Conservation (phyloP, 2,888 invertebrate species). For the Alloscopus bannaensis region DNA sequence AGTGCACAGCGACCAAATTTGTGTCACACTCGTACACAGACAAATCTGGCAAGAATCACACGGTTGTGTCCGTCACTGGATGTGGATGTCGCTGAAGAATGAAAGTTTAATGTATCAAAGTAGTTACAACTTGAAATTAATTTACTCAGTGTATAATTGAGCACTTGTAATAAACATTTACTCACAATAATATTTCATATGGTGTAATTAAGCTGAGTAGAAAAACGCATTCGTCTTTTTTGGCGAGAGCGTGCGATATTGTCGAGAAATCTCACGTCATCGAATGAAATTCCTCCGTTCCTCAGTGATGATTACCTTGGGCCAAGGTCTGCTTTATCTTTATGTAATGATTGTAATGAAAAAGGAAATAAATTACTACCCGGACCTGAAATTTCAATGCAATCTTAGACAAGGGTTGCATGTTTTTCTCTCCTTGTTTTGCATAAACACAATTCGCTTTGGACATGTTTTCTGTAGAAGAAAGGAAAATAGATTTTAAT, state of each 20-base stretch:
- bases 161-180: no score
- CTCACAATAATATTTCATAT: no score
- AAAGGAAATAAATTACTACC: slow-evolving; percentile 55
- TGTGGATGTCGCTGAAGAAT: slow-evolving; percentile 68
- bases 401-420: slow-evolving; percentile 20
- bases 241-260: no score
- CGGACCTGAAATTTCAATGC: slow-evolving; percentile 49
- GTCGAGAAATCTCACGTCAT: no score
- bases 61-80: slow-evolving; percentile 65
- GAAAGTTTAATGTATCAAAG: neutral
- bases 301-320: slow-evolving; percentile 52
- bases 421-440: slow-evolving; percentile 32
- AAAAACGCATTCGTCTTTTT: no score
- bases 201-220: no score
- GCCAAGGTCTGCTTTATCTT: slow-evolving; percentile 50
- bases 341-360: slow-evolving; percentile 13
- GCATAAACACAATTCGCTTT: slow-evolving; percentile 12
- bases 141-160: neutral
- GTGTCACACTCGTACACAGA: slow-evolving; percentile 70
- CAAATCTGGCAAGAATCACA: slow-evolving; percentile 65
- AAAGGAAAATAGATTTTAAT: slow-evolving; percentile 31
- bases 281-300: no score
- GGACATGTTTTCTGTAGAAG: slow-evolving; percentile 13
- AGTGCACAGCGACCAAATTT: slow-evolving; percentile 70
- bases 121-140: neutral